A percentile compares a stretch with the other conserved stretches of the same genome.
phyloP scores from a whole-genome alignment of 2,797 vertebrate species.

The Enteromius viviparus region DNA sequence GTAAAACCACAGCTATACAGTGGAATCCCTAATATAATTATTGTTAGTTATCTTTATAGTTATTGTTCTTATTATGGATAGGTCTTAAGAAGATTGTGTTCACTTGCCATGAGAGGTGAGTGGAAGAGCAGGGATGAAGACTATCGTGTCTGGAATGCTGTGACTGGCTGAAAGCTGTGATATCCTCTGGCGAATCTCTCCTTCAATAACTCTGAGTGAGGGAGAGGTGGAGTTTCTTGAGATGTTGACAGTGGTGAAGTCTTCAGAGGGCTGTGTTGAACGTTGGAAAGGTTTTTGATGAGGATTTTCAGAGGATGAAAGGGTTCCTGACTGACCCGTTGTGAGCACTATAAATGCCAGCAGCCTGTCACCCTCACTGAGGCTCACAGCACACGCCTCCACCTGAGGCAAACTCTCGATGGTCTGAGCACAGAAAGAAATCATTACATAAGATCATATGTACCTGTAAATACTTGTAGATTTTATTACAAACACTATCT shows the following conservation, averaged over 20 bases:
- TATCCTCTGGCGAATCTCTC: conserved; percentile 69
- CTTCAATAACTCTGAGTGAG: conserved; percentile 59
- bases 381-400: conserved; percentile 83
- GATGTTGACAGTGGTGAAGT: background rate
- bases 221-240: background rate
- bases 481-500: background rate
- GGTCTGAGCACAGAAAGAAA: conserved; percentile 60
- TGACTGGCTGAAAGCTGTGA: conserved; percentile 77
- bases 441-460: background rate
- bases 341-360: conserved; percentile 84
- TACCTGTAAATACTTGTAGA: background rate
- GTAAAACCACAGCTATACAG: background rate
- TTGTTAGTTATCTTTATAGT: background rate
- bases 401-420: conserved; percentile 79
- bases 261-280: conserved; percentile 20
- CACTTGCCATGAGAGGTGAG: conserved; percentile 88
- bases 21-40: background rate
- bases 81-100: background rate
- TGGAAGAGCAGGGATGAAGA: conserved; percentile 81
- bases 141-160: conserved; percentile 85
- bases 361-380: conserved; percentile 79
- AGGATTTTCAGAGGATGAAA: conserved; percentile 3
- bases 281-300: conserved; percentile 10
- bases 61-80: background rate
- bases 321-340: conserved; percentile 30